Conservation (phyloP, 2,113 vertebrate genomes). For the Canis aureus region DNA sequence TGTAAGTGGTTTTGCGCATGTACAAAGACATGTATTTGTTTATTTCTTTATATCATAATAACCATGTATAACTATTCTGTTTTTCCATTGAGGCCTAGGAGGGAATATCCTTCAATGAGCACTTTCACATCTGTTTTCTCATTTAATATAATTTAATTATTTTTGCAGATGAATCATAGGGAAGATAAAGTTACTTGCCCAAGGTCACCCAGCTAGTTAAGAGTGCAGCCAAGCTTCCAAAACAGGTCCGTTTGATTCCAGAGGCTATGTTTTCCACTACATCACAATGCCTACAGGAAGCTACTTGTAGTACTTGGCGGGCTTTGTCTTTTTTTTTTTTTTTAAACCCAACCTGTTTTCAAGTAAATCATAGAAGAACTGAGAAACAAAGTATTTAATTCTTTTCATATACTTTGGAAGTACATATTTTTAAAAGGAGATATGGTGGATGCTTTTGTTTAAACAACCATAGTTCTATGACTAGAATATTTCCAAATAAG, state of each 20-base stretch:
- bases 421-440: conserved; percentile 65
- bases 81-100: conserved; percentile 38
- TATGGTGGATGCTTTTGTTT: conserved; percentile 71
- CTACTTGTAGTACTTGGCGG: conserved; percentile 71
- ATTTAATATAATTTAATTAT: conserved; percentile 72
- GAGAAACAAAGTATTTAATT: conserved; percentile 49
- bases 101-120: conserved; percentile 42
- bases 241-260: conserved; percentile 59
- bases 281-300: conserved; percentile 71
- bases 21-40: conserved; percentile 3
- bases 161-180: conserved; percentile 72
- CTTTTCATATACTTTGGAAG: conserved; percentile 71
- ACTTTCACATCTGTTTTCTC: conserved; percentile 66
- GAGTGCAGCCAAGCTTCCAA: conserved; percentile 62
- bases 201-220: conserved; percentile 74
- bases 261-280: conserved; percentile 54
- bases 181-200: conserved; percentile 77
- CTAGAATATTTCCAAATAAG: conserved; percentile 77
- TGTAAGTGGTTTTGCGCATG: not conserved
- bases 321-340: conserved; percentile 50
- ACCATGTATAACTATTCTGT: not conserved
- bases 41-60: conserved; percentile 44
- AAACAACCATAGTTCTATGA: conserved; percentile 64
- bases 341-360: conserved; percentile 60
- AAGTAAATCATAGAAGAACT: conserved; percentile 70